Evolutionary conservation across 2,113 vertebrate species (phyloP).

Genomic region (Aegithalos caudatus): DNA sequence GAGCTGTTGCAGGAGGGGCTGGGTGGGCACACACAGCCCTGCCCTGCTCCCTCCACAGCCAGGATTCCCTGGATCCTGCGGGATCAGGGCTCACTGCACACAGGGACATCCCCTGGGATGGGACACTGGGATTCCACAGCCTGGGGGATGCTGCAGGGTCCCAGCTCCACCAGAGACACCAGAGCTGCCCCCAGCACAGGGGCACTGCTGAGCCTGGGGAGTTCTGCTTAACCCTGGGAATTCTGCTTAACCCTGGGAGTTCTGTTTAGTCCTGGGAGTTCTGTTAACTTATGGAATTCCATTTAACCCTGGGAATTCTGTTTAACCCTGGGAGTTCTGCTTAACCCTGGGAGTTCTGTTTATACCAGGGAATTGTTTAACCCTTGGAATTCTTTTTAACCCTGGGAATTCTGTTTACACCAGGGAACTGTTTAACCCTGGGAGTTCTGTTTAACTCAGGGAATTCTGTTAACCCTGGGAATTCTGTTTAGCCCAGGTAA

Average conservation of each 20-base stretch:
- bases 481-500: not conserved
- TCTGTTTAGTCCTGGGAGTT: not conserved
- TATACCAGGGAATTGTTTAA: no score
- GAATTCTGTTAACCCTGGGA: not conserved
- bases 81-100: not conserved
- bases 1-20: not conserved
- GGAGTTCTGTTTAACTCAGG: not conserved
- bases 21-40: not conserved
- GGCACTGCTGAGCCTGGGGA: not conserved
- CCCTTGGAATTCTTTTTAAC: not conserved
- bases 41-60: not conserved
- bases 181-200: not conserved
- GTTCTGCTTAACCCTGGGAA: not conserved
- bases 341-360: not conserved
- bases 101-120: rapidly evolving
- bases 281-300: not conserved
- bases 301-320: no score
- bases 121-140: not conserved
- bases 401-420: not conserved
- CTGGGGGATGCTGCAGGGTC: not conserved
- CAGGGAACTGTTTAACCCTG: not conserved
- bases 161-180: not conserved
- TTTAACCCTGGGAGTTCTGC: not conserved
- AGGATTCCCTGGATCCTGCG: no score
- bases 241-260: not conserved